phyloP scores from a whole-genome alignment of 2,888 invertebrate genomes.

The Lasiommata megera region DNA sequence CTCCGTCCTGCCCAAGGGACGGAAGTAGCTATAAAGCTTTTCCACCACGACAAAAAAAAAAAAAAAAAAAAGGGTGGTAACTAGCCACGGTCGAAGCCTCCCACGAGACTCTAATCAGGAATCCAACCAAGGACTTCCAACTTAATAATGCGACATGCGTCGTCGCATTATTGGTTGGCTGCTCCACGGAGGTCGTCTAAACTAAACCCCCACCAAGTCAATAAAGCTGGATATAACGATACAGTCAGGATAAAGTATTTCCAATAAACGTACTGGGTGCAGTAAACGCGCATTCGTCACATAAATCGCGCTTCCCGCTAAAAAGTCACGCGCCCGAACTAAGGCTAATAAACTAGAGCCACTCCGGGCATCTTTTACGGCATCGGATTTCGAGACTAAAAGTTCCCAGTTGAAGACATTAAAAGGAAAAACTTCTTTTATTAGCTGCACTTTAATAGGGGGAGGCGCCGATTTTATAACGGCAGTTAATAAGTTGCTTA shows the following conservation, averaged over 20 bases:
- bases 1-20: no score
- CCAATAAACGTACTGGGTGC: slow-evolving; percentile 19
- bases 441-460: slow-evolving; percentile 39
- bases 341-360: slow-evolving; percentile 40
- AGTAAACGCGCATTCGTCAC: slow-evolving; percentile 38
- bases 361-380: slow-evolving; percentile 42
- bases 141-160: no score
- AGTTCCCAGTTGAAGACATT: slow-evolving; percentile 53
- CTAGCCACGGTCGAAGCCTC: no score
- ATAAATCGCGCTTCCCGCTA: slow-evolving; percentile 50
- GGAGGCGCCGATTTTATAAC: slow-evolving; percentile 60
- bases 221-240: not conserved
- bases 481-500: slow-evolving; percentile 71
- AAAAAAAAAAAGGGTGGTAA: no score
- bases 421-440: slow-evolving; percentile 68
- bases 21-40: no score
- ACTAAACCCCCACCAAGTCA: not conserved
- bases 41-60: no score
- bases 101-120: no score
- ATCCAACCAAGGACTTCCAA: no score
- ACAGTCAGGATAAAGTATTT: not conserved
- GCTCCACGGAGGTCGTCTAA: no score
- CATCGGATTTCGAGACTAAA: slow-evolving; percentile 50
- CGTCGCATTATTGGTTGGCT: no score
- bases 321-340: slow-evolving; percentile 58